A percentile compares a stretch with the other conserved stretches of the same genome.
Evolutionary conservation across 37 sponge, comb jelly and placozoan species (phyloP).

Genomic region (Corticium candelabrum): DNA sequence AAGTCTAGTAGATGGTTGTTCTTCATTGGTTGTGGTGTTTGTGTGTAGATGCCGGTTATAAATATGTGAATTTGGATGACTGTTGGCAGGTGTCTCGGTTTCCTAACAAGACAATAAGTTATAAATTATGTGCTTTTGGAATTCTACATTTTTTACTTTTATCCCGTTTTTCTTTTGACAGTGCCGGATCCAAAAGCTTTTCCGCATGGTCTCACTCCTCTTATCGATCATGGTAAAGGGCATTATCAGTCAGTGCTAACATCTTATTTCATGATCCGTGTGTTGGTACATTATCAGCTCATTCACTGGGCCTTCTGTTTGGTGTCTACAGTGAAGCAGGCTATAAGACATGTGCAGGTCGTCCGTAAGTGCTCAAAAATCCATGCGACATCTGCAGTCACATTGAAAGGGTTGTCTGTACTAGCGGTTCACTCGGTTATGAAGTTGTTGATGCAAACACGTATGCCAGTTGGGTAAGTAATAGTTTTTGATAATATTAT

Average conservation of each 20-base stretch:
- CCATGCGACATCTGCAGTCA: too few species aligned
- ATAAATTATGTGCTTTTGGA: too few species aligned
- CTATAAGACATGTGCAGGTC: slow-evolving; percentile 35
- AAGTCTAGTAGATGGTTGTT: too few species aligned
- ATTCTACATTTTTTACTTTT: too few species aligned
- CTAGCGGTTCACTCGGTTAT: slow-evolving; percentile 52
- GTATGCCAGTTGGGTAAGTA: slow-evolving; percentile 56
- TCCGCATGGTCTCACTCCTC: slow-evolving; percentile 22
- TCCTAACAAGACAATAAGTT: slow-evolving; percentile 8
- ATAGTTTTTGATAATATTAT: neutral
- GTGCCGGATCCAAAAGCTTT: slow-evolving; percentile 42
- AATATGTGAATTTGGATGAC: slow-evolving; percentile 75
- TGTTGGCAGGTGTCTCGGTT: slow-evolving; percentile 57
- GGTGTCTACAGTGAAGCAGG: slow-evolving; percentile 85
- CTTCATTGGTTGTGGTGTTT: too few species aligned
- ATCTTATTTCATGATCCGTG: neutral
- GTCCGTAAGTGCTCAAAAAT: neutral
- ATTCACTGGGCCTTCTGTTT: slow-evolving; percentile 19
- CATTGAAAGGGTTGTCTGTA: too few species aligned
- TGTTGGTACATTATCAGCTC: too few species aligned
- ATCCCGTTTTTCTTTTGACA: neutral
- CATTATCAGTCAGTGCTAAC: neutral
- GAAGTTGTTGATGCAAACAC: slow-evolving; percentile 53
- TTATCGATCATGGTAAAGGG: neutral
- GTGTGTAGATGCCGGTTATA: slow-evolving; percentile 42